phyloP scores from a whole-genome alignment of 2,888 invertebrate genomes.

The Palloptera scutellata region DNA sequence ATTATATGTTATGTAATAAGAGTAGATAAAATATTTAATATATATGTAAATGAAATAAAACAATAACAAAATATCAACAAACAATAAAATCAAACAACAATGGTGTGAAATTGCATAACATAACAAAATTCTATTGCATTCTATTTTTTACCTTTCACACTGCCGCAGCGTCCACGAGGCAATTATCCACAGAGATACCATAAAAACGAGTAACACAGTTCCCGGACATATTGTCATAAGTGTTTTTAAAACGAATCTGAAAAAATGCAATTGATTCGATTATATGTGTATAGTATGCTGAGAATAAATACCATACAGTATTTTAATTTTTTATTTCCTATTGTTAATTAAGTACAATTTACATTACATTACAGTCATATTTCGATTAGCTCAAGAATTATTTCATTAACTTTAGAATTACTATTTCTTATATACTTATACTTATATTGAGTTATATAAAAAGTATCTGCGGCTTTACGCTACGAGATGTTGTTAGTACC shows the following conservation, averaged over 20 bases:
- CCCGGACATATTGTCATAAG: conserved; percentile 99
- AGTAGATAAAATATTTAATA: conserved; percentile 29
- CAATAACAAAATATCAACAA: conserved; percentile 18
- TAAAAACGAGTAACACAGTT: conserved; percentile 96
- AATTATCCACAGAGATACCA: conserved; percentile 99
- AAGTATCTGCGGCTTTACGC: too few relatives aligned
- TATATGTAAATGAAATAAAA: conserved; percentile 3
- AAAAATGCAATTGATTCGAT: conserved; percentile 16
- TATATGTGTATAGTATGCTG: too few relatives aligned
- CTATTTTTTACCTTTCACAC: conserved; percentile 87
- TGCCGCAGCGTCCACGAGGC: conserved; percentile 98
- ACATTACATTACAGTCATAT: too few relatives aligned
- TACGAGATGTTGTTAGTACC: too few relatives aligned
- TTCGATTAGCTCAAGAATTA: too few relatives aligned
- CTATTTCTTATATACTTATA: too few relatives aligned
- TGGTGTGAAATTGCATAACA: conserved; percentile 2
- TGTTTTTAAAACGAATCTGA: conserved; percentile 90
- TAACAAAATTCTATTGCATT: not conserved
- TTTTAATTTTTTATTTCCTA: too few relatives aligned
- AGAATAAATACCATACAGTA: too few relatives aligned
- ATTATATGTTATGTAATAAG: conserved; percentile 29
- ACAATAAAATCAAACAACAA: conserved; percentile 18
- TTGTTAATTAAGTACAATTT: too few relatives aligned
- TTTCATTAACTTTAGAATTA: too few relatives aligned
- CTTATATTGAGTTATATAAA: too few relatives aligned